phyloP scores from a whole-genome alignment of 2,113 vertebrate species.

The Rhadina sibilatrix region DNA sequence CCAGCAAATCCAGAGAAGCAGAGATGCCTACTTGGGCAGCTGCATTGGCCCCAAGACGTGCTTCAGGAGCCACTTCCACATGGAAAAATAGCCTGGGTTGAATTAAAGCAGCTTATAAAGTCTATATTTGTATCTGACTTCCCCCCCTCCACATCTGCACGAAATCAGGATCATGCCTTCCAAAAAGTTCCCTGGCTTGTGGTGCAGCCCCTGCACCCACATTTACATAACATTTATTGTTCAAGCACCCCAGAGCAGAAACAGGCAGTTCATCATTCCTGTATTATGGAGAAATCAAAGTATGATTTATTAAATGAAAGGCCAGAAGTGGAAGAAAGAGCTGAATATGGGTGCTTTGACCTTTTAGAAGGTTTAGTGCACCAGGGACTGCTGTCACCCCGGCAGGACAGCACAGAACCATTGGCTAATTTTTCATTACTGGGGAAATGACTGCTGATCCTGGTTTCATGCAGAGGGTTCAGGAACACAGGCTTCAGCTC shows the following conservation, averaged over 20 bases:
- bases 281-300: not conserved
- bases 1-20: constrained; percentile 54
- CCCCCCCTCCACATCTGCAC: constrained; percentile 45
- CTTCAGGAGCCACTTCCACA: constrained; percentile 31
- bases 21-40: constrained; percentile 55
- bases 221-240: not conserved
- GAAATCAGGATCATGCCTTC: constrained; percentile 51
- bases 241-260: not conserved
- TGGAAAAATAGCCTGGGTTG: constrained; percentile 41
- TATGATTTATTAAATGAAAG: not conserved
- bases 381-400: not conserved
- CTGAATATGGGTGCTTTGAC: not conserved
- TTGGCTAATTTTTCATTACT: not conserved
- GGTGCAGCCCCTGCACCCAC: not conserved
- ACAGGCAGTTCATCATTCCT: not conserved
- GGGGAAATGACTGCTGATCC: not conserved
- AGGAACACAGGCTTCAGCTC: not conserved
- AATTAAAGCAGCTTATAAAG: constrained; percentile 55
- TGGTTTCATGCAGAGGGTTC: constrained; percentile 15
- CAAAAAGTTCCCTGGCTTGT: not conserved
- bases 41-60: constrained; percentile 41
- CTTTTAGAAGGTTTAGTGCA: not conserved
- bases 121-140: constrained; percentile 20
- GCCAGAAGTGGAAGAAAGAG: not conserved
- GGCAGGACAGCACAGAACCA: not conserved